Evolutionary conservation across 2,797 vertebrate genomes (phyloP).

Genomic region (Caiman crocodilus): DNA sequence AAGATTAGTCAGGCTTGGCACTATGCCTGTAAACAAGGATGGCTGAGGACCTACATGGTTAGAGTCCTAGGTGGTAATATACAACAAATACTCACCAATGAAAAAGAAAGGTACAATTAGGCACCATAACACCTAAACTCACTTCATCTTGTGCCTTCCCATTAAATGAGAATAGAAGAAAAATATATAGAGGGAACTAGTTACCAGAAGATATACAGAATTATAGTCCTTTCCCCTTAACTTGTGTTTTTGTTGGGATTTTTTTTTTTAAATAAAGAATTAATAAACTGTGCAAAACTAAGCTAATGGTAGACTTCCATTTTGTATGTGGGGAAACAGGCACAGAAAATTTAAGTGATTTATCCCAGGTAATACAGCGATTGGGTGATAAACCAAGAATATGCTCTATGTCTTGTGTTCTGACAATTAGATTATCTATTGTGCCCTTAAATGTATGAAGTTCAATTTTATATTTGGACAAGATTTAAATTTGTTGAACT

Average conservation of each 20-base stretch:
- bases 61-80: too few relatives aligned
- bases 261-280: neutral
- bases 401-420: neutral
- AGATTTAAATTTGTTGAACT: neutral
- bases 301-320: neutral
- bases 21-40: too few relatives aligned
- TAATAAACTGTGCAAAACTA: too few relatives aligned
- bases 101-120: too few relatives aligned
- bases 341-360: neutral
- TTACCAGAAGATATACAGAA: neutral
- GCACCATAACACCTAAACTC: neutral
- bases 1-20: neutral
- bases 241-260: neutral
- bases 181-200: neutral
- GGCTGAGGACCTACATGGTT: too few relatives aligned
- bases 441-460: neutral
- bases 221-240: neutral
- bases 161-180: neutral
- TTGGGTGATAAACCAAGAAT: neutral
- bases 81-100: too few relatives aligned
- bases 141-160: neutral
- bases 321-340: neutral
- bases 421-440: neutral
- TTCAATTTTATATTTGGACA: neutral
- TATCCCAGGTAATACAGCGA: neutral